Evolutionary conservation across 2,888 invertebrate species (phyloP).

Genomic region (Drosophila testacea): DNA sequence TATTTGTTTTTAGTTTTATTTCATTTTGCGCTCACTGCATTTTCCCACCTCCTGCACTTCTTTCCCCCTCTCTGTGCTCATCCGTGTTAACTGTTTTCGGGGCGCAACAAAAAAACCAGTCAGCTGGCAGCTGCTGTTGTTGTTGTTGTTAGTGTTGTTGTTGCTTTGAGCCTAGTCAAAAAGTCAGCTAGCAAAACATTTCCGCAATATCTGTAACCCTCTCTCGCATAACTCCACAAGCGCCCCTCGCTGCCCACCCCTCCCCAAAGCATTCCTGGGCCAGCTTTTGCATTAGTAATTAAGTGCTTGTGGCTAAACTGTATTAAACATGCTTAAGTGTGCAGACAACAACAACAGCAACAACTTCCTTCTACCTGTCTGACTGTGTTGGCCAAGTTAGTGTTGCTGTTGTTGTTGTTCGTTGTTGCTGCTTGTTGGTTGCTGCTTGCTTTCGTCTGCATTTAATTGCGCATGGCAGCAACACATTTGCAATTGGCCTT

Average conservation of each 20-base stretch:
- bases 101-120: slow-evolving; percentile 39
- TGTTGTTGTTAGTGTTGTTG: slow-evolving; percentile 6
- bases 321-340: slow-evolving; percentile 84
- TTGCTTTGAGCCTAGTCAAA: slow-evolving; percentile 37
- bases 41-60: not conserved
- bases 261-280: not conserved
- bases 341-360: slow-evolving; percentile 64
- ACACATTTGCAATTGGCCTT: slow-evolving; percentile 79
- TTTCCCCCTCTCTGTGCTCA: not conserved
- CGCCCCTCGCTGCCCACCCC: slow-evolving; percentile 2
- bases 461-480: slow-evolving; percentile 75
- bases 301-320: slow-evolving; percentile 84
- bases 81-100: slow-evolving; percentile 31
- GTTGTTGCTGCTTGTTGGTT: slow-evolving; percentile 13
- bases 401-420: slow-evolving; percentile 21
- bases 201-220: slow-evolving; percentile 68
- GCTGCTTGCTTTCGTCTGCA: slow-evolving; percentile 54
- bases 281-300: slow-evolving; percentile 77
- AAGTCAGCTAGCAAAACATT: slow-evolving; percentile 71
- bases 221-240: slow-evolving; percentile 37
- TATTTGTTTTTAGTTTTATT: slow-evolving; percentile 11
- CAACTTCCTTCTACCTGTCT: slow-evolving; percentile 62
- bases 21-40: not conserved
- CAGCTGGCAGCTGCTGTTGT: slow-evolving; percentile 35
- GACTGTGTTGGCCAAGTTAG: slow-evolving; percentile 40